Conservation (phyloP, 1,140 invertebrate species). For the Lysiphlebus fabarum region DNA sequence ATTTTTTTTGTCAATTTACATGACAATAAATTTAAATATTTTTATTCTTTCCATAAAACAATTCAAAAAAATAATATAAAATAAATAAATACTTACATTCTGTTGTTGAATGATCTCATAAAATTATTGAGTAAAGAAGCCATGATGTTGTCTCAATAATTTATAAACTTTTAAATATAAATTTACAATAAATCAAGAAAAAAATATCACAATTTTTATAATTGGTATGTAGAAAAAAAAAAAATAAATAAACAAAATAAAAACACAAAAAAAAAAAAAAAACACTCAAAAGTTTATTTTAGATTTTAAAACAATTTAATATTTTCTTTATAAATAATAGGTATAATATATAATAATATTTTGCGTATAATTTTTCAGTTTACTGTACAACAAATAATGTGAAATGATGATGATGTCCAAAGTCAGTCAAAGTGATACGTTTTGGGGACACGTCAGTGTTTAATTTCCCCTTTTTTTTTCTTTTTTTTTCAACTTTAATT, state of each 20-base stretch:
- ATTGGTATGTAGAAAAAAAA: not conserved
- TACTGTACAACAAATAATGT: conserved; percentile 33
- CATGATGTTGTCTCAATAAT: conserved; percentile 36
- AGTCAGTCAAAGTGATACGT: conserved; percentile 30
- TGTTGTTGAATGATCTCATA: conserved; percentile 47
- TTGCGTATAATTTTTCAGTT: conserved; percentile 24
- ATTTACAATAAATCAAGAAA: not conserved
- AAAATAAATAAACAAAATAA: no score
- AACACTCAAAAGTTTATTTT: no score
- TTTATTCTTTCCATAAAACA: no score
- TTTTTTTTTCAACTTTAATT: conserved; percentile 25
- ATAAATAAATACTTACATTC: conserved; percentile 43
- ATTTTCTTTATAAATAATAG: not conserved
- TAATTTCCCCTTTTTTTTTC: conserved; percentile 33
- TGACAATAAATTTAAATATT: no score
- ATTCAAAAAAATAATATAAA: not conserved
- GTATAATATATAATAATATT: conserved; percentile 12
- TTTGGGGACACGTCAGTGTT: conserved; percentile 50
- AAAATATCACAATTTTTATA: not conserved
- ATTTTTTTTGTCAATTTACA: no score
- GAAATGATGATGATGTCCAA: conserved; percentile 37
- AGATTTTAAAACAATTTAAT: no score
- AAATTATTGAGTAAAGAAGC: conserved; percentile 42
- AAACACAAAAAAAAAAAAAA: no score
- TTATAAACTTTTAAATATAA: conserved; percentile 18